Evolutionary conservation across 2,113 vertebrate genomes (phyloP), one percentile per base, ranked within the genome.

Genomic region (Actinemys pallida): DNA sequence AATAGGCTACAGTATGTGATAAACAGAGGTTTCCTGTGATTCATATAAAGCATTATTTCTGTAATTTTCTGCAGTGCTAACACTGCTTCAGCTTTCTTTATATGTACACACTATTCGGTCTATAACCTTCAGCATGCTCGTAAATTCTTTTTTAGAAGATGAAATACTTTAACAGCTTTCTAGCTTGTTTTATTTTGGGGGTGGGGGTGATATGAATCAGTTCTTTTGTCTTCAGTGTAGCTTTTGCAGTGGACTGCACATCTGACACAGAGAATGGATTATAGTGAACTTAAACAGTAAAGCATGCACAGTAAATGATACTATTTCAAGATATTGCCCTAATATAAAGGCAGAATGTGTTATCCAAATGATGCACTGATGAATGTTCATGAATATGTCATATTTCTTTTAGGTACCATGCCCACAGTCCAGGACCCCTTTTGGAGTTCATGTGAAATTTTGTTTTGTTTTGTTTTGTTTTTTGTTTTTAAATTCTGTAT

Each of bases 161-260:
- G 9, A 20, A 1, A 25, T 10, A 27, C 45, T 87, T 83, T 0
- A 12, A 59, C 50, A 87, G 12, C 65, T 90, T 17, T 2, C 59
- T 84, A 47, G 12, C 25, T 62, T 39, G 24, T 13, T 84, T 50
- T 89, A 83, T 27, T 42, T 62, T 57, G 9, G 14, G 65, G 13
- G 27, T 49, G 59, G 12, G 39, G 19, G 35, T 91, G 29, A 22
- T 89, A 3, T 0, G 52, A 47, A 8, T 29, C 49, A 13, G 8
- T 94, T 95, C 92, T 95, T 90, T 90, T 88, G 45, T 86, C 82
- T 94, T 50, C 81, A 84, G 45, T 11, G 19, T 82, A 59, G 75
- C 42, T 95, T 87, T n/a, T 94, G 59, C 90, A 91, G 24, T 49
- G 31, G 59, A 56, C 42, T 82, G 72, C 54, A 84, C 31, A 8